A percentile compares a stretch with the other conserved stretches of the same genome.
Conservation (phyloP, 2,113 vertebrate genomes). For the Mus pahari region DNA sequence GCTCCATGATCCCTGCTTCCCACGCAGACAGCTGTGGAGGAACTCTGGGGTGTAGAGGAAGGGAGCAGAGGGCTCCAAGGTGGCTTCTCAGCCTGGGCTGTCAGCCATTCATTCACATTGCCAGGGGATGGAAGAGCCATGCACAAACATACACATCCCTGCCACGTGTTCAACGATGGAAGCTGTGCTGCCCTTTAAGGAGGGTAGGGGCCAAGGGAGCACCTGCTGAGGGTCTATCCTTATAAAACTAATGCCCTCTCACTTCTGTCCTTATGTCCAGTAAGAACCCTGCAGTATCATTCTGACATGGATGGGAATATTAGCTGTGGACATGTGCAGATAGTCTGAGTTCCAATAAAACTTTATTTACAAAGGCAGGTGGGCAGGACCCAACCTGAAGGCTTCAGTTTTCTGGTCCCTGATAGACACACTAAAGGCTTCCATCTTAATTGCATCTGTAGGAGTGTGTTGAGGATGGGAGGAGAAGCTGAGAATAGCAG, state of each 20-base stretch:
- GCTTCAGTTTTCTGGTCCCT: too few species aligned
- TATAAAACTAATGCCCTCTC: not conserved
- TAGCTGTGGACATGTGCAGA: not conserved
- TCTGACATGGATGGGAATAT: not conserved
- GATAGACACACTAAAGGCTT: not conserved
- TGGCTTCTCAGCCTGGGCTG: not conserved
- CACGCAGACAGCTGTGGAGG: not conserved
- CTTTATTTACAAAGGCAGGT: not conserved
- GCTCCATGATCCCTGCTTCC: not conserved
- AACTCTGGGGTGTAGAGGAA: not conserved
- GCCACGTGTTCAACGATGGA: not conserved
- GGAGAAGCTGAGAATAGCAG: not conserved
- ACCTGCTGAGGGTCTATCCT: not conserved
- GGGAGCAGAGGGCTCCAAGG: not conserved
- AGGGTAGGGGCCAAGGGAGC: not conserved
- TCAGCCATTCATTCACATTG: not conserved
- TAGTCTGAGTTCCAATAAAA: not conserved
- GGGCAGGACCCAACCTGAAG: rapidly evolving
- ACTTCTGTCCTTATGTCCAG: not conserved
- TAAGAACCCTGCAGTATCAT: not conserved
- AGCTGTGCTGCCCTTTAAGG: not conserved
- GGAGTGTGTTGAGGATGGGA: not conserved
- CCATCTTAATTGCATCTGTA: not conserved
- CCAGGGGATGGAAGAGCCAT: too few species aligned
- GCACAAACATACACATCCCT: not conserved